These are phyloP conservation scores for Cacatua alba DNA, from an alignment of 2,113 vertebrate species.

Conservation along the genomic window DNA sequence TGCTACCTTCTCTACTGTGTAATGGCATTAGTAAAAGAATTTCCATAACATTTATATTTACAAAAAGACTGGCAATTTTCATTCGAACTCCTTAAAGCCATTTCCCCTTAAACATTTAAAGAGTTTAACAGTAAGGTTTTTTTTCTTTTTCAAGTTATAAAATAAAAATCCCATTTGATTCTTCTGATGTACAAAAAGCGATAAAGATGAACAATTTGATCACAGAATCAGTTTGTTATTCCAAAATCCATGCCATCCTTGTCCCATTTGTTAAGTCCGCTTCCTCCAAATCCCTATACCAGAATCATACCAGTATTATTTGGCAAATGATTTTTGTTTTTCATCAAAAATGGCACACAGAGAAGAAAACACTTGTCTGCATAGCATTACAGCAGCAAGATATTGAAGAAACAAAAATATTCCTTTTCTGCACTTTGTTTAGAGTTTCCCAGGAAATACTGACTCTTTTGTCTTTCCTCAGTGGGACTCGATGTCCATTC, in stretches of 20 bases:
- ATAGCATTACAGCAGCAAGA: constrained; percentile 90
- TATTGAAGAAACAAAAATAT: constrained; percentile 82
- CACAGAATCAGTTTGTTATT: constrained; percentile 82
- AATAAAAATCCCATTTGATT: constrained; percentile 97
- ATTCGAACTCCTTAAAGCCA: constrained; percentile 93
- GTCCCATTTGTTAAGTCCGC: constrained; percentile 73
- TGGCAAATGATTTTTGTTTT: constrained; percentile 85
- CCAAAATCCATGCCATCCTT: constrained; percentile 78
- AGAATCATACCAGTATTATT: constrained; percentile 82
- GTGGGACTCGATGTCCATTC: constrained; percentile 66
- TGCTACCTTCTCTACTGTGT: constrained; percentile 95
- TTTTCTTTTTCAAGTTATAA: constrained; percentile 88
- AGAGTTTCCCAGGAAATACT: constrained; percentile 76
- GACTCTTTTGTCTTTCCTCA: constrained; percentile 63
- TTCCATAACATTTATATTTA: constrained; percentile 91
- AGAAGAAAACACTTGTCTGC: constrained; percentile 87
- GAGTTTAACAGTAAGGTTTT: constrained; percentile 89
- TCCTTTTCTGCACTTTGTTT: constrained; percentile 77
- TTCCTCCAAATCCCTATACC: constrained; percentile 76
- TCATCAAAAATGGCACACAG: constrained; percentile 84
- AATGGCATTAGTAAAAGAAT: constrained; percentile 88
- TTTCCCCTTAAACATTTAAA: constrained; percentile 90
- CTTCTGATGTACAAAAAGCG: constrained; percentile 99
- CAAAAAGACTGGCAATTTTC: constrained; percentile 82
- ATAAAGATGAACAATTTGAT: constrained; percentile 92